Evolutionary conservation across 2,888 invertebrate genomes (phyloP).

Genomic region (Xestia sexstrigata): DNA sequence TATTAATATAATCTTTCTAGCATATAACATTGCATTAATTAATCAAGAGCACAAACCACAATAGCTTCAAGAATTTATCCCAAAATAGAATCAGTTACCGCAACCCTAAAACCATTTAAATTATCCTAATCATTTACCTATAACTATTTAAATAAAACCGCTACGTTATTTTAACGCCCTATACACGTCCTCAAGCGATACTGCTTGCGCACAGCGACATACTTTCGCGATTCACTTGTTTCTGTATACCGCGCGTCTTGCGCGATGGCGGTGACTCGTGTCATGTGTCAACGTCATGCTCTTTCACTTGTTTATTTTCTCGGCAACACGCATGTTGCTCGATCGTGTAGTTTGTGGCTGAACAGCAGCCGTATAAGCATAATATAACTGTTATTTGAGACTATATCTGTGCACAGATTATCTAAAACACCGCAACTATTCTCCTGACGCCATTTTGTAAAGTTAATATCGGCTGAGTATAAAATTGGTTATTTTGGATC

Average conservation of each 20-base stretch:
- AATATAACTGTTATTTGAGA: constrained; percentile 43
- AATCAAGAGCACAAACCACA: neutral
- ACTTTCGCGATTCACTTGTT: neutral
- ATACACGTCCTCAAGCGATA: neutral
- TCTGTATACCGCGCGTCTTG: neutral
- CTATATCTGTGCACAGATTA: constrained; percentile 44
- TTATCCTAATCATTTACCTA: constrained; percentile 35
- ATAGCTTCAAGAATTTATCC: constrained; percentile 9
- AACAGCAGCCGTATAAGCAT: neutral
- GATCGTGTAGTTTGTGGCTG: neutral
- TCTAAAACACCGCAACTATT: constrained; percentile 55
- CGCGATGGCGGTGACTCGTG: neutral
- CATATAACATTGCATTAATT: neutral
- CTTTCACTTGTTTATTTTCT: neutral
- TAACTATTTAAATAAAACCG: constrained; percentile 41
- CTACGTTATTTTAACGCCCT: constrained; percentile 27
- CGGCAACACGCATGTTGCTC: neutral
- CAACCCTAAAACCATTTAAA: constrained; percentile 6
- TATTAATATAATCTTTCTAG: neutral
- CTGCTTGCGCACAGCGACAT: neutral
- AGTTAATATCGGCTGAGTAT: constrained; percentile 18
- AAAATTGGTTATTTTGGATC: constrained; percentile 33
- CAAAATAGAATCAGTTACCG: neutral
- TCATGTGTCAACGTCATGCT: neutral
- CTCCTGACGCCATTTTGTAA: constrained; percentile 33